Base-by-base conservation (phyloP, 30 jellyfish, hydroid and myxozoan species). In the Sanderia malayensis region DNA sequence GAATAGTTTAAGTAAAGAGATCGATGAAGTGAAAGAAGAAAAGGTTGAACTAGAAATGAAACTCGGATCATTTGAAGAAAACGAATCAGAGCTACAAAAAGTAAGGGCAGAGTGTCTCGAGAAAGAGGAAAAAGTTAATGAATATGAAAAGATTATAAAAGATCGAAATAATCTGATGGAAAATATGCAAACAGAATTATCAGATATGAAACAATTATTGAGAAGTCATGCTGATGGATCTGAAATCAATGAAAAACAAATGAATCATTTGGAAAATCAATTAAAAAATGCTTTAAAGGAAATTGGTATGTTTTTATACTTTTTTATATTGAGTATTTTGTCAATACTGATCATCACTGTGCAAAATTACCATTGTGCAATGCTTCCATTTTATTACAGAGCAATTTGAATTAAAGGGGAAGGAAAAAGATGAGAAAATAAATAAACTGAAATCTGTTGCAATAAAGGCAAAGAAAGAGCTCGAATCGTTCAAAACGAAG, bases 391-490 rank as follows among this genome's bases (percentile, higher is more conserved):
- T 17, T 6, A 2, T 58, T 44, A 8, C 73, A 87, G 96, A 31
- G 22, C 37, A 81, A 47, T 68, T 87, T 2, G 87, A 80, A 26
- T 26, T 29, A 4, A 44, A 61, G n/a, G 46, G 32, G 76, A 67
- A 62, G 69, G 89, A 68, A 46, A 92, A 71, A 55, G 63, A 61
- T 1, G 96, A 80, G 21, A 92, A 92, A 49, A 32, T 63, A 32
- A 67, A 31, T n/a, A 92, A 92, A 71, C 79, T 84, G 52, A 95
- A 94, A 61, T 70, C 83, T 23, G 95, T 84, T 7, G 96, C 99
- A 1, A 59, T 92, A 21, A 92, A 85, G 70, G 99, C 99, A 11
- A 92, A 92, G 70, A 79, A 79, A 58, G 99, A 92, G 62, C 79
- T 82, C 15, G 99, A 92, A 17, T 22, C 57, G 2, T 18, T 69